Percentiles rank a stretch among this genome's conserved stretches.
Conservation (phyloP, 2,113 vertebrate species). For the Brachypteracias leptosomus region DNA sequence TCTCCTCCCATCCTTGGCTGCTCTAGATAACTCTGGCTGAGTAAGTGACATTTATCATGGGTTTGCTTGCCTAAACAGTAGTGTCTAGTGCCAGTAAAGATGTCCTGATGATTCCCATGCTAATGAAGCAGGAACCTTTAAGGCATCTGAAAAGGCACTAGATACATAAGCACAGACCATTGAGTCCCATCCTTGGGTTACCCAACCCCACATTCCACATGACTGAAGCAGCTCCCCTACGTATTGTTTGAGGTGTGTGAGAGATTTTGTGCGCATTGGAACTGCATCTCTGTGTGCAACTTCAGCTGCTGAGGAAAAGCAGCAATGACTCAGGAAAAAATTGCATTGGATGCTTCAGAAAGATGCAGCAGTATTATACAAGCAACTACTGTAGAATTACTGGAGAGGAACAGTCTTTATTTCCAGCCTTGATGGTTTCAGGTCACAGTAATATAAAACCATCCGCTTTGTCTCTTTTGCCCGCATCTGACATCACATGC, state of each 20-base stretch:
- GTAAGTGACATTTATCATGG: neutral
- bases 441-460: neutral
- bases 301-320: neutral
- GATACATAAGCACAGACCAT: neutral
- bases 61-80: neutral
- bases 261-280: neutral
- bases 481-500: accelerated
- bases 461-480: neutral
- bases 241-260: accelerated
- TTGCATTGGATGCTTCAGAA: neutral
- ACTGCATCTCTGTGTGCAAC: neutral
- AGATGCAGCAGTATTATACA: neutral
- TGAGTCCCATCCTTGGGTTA: neutral
- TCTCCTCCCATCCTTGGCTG: neutral
- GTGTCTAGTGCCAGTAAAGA: neutral
- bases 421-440: neutral
- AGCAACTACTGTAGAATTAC: neutral
- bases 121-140: neutral
- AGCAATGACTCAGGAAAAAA: neutral
- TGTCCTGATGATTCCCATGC: neutral
- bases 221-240: neutral
- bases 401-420: neutral
- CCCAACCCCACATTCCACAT: neutral
- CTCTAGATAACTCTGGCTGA: neutral
- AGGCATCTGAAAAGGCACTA: neutral